Evolutionary conservation across 2,113 vertebrate species (phyloP), one percentile per base, ranked within the genome.

Genomic region (Platichthys flesus): DNA sequence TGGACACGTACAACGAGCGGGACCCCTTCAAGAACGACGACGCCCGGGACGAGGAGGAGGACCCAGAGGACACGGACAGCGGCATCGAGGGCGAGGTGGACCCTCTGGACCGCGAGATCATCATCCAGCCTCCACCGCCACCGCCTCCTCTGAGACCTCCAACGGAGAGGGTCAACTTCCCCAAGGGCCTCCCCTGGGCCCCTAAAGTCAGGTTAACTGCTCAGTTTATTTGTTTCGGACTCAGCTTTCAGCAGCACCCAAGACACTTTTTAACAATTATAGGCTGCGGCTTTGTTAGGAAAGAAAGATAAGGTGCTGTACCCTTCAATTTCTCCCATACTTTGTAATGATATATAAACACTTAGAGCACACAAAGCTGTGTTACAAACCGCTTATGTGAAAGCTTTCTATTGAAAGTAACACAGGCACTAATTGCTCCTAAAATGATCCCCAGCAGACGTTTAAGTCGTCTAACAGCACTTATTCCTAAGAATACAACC

Each of bases 21-120:
- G 98, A 99, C 85, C 98, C 97, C 45, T 99, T 99, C 87, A 99
- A 99, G 91, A 98, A 90, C 0, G 97, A 99, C 0, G 98, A 99
- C 0, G 91, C 92, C 14, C 94, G 95, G 10, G 92, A 94, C 0
- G 96, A 98, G 0, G 98, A 99, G 4, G 97, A 99, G 45, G 97
- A 99, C 45, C 91, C 93, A 0, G 93, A 97, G 0, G 92, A 90
- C 0, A 89, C 93, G 2, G 97, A 98, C 66, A 91, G 93, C 0
- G 91, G 94, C 55, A 92, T 98, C 0, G 98, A 99, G 88, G 95
- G 96, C 5, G 97, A 99, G 65, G 93, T 98, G 85, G 97, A 98
- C 81, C 94, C 96, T 18, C 64, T 98, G 78, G 98, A 99, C 85
- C 87, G 97, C 8, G 97, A 97, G 0, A 78, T 95, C 0, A 91